Evolutionary conservation across 1,140 invertebrate species (phyloP).

Genomic region (Leptinotarsa texana): DNA sequence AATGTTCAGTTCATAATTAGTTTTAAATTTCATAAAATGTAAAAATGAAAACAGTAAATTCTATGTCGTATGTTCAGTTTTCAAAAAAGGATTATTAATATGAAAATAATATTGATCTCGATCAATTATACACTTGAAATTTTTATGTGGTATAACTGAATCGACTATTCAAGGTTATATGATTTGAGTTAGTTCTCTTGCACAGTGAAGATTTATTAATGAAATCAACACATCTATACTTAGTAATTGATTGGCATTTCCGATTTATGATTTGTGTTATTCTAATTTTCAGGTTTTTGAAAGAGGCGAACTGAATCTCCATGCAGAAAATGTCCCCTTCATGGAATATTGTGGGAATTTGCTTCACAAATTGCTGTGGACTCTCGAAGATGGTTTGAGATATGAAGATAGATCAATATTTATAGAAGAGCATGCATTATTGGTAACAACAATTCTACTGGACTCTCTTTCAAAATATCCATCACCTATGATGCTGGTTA

Average conservation of each 20-base stretch:
- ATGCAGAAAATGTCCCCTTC: constrained; percentile 44
- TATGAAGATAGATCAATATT: constrained; percentile 50
- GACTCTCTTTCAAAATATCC: constrained; percentile 40
- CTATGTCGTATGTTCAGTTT: no score
- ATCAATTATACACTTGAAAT: no score
- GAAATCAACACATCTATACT: not conserved
- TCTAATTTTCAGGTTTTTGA: constrained; percentile 43
- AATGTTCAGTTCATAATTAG: no score
- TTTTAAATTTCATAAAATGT: no score
- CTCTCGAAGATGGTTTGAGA: constrained; percentile 41
- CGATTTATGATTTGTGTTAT: not conserved
- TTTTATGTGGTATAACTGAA: no score
- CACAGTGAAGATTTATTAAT: no score
- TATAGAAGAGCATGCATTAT: constrained; percentile 46
- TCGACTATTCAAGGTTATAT: no score
- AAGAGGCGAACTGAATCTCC: constrained; percentile 43
- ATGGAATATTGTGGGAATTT: constrained; percentile 36
- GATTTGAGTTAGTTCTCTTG: no score
- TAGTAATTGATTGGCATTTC: constrained; percentile 1
- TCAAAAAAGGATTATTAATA: no score
- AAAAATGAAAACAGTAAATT: no score
- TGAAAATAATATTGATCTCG: no score
- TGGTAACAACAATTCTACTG: constrained; percentile 43
- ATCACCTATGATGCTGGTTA: constrained; percentile 40
- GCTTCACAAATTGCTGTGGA: constrained; percentile 45